Conservation (phyloP, 1,140 invertebrate genomes). For the Vanessa atalanta region DNA sequence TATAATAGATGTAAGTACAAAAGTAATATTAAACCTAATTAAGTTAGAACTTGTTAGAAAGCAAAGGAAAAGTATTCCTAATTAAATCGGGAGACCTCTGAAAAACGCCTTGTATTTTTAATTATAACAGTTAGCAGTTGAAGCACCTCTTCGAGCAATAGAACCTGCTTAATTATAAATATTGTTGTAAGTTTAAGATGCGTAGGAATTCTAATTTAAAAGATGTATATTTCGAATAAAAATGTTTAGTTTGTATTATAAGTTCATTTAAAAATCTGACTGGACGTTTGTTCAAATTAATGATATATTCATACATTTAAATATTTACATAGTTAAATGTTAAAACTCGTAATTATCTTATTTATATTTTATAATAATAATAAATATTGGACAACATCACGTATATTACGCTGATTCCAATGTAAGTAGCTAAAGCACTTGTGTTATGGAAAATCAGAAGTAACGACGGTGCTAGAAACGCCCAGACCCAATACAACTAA, state of each 20-base stretch:
- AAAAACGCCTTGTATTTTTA: constrained; percentile 69
- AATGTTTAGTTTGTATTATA: neutral
- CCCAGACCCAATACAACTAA: no score
- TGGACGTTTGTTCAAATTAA: no score
- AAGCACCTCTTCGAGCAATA: constrained; percentile 49
- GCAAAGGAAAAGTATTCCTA: constrained; percentile 65
- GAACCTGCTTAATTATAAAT: constrained; percentile 55
- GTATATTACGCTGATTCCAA: no score
- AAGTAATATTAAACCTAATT: constrained; percentile 63
- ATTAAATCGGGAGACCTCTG: constrained; percentile 65
- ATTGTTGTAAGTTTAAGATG: constrained; percentile 44
- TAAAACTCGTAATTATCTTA: no score
- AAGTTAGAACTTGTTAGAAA: constrained; percentile 60
- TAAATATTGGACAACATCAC: no score
- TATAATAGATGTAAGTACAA: constrained; percentile 54
- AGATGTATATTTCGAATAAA: neutral
- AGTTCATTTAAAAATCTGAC: neutral
- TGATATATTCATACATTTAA: no score
- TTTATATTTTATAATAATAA: no score
- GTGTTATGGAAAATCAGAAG: no score
- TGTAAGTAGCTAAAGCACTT: no score
- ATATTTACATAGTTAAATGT: no score
- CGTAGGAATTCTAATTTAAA: constrained; percentile 8
- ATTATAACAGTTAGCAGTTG: constrained; percentile 63
- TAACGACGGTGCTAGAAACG: no score